phyloP scores from a whole-genome alignment of 2,888 invertebrate genomes.

The Hylaea fasciaria region DNA sequence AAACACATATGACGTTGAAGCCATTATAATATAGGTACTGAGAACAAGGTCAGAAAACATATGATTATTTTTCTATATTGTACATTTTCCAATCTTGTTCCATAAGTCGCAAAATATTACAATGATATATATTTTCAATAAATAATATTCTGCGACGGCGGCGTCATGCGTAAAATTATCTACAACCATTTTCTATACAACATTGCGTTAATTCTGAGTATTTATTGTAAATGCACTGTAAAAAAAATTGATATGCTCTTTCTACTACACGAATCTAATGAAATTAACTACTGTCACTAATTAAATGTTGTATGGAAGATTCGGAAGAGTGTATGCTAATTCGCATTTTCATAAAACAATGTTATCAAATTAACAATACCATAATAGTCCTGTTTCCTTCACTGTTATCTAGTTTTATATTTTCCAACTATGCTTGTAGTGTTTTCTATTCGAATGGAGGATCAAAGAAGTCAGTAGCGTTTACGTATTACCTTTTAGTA shows the following conservation, averaged over 20 bases:
- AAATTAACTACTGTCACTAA: conserved; percentile 23
- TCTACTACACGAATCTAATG: not conserved
- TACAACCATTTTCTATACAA: conserved; percentile 63
- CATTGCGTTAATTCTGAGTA: conserved; percentile 43
- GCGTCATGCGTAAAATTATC: conserved; percentile 65
- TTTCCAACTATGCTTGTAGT: conserved; percentile 73
- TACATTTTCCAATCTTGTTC: conserved; percentile 59
- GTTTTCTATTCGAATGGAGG: conserved; percentile 70
- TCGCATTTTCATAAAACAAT: conserved; percentile 47
- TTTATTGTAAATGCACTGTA: conserved; percentile 15
- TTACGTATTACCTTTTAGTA: conserved; percentile 64
- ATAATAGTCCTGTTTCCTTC: conserved; percentile 73
- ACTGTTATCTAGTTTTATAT: conserved; percentile 56
- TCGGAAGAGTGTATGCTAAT: conserved; percentile 74
- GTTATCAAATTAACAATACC: conserved; percentile 40
- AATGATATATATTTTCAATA: conserved; percentile 18
- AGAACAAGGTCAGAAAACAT: conserved; percentile 56
- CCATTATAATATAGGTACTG: conserved; percentile 56
- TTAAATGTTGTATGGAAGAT: conserved; percentile 66
- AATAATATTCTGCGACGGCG: conserved; percentile 72
- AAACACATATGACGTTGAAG: conserved; percentile 57
- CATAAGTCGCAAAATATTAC: conserved; percentile 64
- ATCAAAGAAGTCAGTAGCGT: conserved; percentile 70
- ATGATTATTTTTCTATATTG: conserved; percentile 35
- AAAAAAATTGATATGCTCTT: too few species aligned